phyloP scores from a whole-genome alignment of 2,888 invertebrate genomes.

The Scaptomyza parva region DNA sequence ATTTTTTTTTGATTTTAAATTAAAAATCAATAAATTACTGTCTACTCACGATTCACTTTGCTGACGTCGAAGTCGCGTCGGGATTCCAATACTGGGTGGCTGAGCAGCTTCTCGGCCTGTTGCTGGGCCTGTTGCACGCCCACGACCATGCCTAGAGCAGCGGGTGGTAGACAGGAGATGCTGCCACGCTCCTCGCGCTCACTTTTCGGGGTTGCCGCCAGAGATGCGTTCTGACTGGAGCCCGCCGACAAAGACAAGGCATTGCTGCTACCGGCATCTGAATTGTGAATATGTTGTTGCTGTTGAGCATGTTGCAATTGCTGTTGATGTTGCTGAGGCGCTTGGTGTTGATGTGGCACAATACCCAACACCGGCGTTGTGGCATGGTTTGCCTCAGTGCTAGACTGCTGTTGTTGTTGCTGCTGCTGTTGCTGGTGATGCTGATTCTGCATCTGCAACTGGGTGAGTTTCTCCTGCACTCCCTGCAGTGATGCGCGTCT shows the following conservation, averaged over 20 bases:
- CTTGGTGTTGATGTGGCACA: conserved; percentile 40
- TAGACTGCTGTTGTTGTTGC: conserved; percentile 61
- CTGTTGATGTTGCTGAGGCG: conserved; percentile 22
- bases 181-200: conserved; percentile 77
- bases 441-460: conserved; percentile 81
- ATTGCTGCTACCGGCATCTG: conserved; percentile 55
- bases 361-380: conserved; percentile 56
- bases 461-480: conserved; percentile 82
- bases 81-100: conserved; percentile 81
- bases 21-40: conserved; percentile 21
- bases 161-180: conserved; percentile 80
- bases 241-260: conserved; percentile 69
- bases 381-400: conserved; percentile 26
- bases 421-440: conserved; percentile 78
- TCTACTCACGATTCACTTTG: conserved; percentile 85
- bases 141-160: conserved; percentile 75
- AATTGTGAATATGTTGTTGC: conserved; percentile 39
- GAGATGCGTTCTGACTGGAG: conserved; percentile 79
- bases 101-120: conserved; percentile 81
- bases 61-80: conserved; percentile 84
- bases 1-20: too few species aligned
- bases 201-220: conserved; percentile 81
- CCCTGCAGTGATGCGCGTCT: conserved; percentile 80
- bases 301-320: conserved; percentile 36
- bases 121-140: conserved; percentile 71